Conservation (phyloP, 2,888 invertebrate genomes). For the Thysanoteuthis rhombus region DNA sequence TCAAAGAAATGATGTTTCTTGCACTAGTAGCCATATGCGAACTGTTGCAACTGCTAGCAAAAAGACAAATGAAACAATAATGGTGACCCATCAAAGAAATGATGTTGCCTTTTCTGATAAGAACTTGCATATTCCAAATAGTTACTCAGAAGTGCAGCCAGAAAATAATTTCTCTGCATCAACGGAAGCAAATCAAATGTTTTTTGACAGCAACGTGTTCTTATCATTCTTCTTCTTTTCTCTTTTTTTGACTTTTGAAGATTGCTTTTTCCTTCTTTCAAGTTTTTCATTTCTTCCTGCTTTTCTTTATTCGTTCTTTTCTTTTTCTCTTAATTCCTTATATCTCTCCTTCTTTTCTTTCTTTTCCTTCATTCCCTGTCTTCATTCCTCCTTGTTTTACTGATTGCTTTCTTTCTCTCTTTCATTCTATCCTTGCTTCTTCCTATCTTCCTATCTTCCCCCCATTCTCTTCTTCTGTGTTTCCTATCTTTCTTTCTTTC, state of each 20-base stretch:
- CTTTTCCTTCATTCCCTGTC: neutral
- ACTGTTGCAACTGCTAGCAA: too few species aligned
- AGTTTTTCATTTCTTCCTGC: neutral
- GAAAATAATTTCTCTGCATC: neutral
- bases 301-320: neutral
- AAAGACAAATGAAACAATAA: too few species aligned
- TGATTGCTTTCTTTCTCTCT: neutral
- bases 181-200: neutral
- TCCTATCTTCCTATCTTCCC: neutral
- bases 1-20: too few species aligned
- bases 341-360: neutral
- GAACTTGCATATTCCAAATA: neutral
- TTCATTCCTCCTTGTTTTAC: rapidly evolving
- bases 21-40: too few species aligned
- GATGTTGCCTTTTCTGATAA: neutral
- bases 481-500: neutral
- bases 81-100: neutral
- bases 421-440: neutral
- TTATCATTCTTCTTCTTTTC: neutral
- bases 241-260: too few species aligned
- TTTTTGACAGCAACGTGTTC: neutral
- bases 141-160: neutral
- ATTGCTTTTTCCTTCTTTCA: neutral
- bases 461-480: neutral
- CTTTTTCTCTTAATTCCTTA: neutral